Evolutionary conservation across 2,888 invertebrate species (phyloP), one percentile per base, ranked within the genome.

Genomic region (Balanococcus diminutus): DNA sequence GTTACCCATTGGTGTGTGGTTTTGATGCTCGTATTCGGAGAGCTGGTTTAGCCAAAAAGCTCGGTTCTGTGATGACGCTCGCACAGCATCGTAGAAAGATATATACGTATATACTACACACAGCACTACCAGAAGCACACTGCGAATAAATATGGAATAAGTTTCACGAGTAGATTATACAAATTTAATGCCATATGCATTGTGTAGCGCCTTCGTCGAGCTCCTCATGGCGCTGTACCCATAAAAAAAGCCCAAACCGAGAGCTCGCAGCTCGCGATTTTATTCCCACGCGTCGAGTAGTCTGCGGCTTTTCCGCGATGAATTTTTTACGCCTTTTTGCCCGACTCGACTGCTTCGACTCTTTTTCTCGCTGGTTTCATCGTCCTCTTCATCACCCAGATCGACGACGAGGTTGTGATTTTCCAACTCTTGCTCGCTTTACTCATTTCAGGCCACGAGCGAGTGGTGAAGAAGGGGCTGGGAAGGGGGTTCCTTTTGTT

Each of bases 121-220:
- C n/a, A n/a, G n/a, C n/a, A n/a, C n/a, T n/a, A n/a, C n/a, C n/a
- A n/a, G n/a, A n/a, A n/a, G n/a, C n/a, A 28, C 4, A 5, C 28
- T 4, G 28, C 67, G 67, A 67, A 67, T 67, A 67, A 67, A 67
- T 67, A 67, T 67, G 67, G 67, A 67, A 67, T 67, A 67, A 67
- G 67, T 28, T 67, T 28, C 67, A 67, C 67, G 28, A 31, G 28
- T 31, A 31, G 67, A 67, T 67, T 67, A 67, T 67, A 67, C 28
- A 67, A 67, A 67, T 67, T 67, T 67, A 28, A 67, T 67, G 67
- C 28, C 67, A 67, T 67, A 31, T 67, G 67, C 67, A 67, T 67
- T 67, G 25, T 67, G 25, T 67, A 67, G 67, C 67, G 67, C 67
- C 67, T 67, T 67, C 67, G 28, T 67, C 8, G 28, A 31, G n/a